Base-by-base conservation (phyloP, 2,797 vertebrate genomes). In the Apodemus agrarius region DNA sequence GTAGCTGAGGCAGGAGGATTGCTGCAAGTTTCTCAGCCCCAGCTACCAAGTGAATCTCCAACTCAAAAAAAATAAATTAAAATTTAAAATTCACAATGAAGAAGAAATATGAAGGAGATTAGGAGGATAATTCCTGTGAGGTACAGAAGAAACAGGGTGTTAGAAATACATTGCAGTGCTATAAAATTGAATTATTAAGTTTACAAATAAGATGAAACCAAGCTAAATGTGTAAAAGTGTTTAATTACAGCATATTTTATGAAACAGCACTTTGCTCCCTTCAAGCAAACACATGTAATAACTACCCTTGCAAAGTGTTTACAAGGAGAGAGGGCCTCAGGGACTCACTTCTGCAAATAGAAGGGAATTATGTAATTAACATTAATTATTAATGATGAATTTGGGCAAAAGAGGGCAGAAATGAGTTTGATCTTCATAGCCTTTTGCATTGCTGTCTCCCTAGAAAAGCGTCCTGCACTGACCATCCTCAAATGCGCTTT, bases 211-310 rank as follows among this genome's bases (percentile, higher is more conserved):
- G 54, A 59, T 52, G 49, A 75, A 94, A 52, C 63, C 24, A 26
- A 83, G 52, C 57, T 76, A 84, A 96, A 83, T 81, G 74, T 76
- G 14, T 86, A n/a, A 67, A 74, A 22, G 72, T 87, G 82, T 86
- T 75, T 88, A 65, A 84, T 88, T 88, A 81, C 75, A 43, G 78
- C 88, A 26, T 61, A 12, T 65, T 89, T 95, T 84, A 34, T 93
- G 67, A 93, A 82, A 46, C 29, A 72, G 52, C 46, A 26, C 46
- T 88, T 94, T 94, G 52, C 84, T 57, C 52, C 96, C 95, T 96
- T 93, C 4, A 59, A 82, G 75, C 93, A 94, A 91, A 21, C n/a
- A 31, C 61, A 17, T 81, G 22, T 29, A 91, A 54, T 93, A 93
- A 83, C 79, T 84, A 26, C 22, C 79, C 40, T 92, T 75, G 21